Evolutionary conservation across 2,113 vertebrate genomes (phyloP).

Genomic region (Lipophrys pholis): DNA sequence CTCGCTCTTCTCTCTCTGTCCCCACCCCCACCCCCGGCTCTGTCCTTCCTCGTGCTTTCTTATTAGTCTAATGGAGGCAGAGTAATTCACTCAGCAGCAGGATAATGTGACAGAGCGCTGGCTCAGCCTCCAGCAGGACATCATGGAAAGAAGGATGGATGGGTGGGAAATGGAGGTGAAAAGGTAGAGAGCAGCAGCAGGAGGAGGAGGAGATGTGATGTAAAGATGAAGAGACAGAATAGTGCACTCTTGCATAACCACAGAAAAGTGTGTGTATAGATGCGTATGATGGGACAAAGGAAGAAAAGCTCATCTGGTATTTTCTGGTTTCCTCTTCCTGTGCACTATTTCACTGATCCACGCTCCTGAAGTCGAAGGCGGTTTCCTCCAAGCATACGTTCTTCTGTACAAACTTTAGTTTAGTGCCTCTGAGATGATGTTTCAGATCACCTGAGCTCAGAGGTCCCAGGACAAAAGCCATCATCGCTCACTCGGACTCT

Average conservation of each 20-base stretch:
- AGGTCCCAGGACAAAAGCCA: too few relatives aligned
- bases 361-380: too few relatives aligned
- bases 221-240: conserved; percentile 57
- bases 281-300: too few relatives aligned
- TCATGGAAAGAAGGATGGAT: conserved; percentile 16
- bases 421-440: too few relatives aligned
- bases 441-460: too few relatives aligned
- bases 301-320: too few relatives aligned
- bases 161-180: conserved; percentile 44
- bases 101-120: conserved; percentile 80
- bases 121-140: conserved; percentile 72
- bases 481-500: too few relatives aligned
- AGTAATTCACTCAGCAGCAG: conserved; percentile 82
- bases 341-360: too few relatives aligned
- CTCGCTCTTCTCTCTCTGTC: neutral
- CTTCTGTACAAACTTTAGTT: too few relatives aligned
- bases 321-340: conserved; percentile 4
- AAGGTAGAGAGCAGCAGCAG: conserved; percentile 11
- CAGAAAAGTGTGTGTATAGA: neutral
- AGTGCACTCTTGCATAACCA: conserved; percentile 61
- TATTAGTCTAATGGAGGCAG: conserved; percentile 82
- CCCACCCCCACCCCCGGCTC: conserved; percentile 3
- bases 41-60: conserved; percentile 62
- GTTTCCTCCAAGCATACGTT: too few relatives aligned
- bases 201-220: conserved; percentile 31